These are phyloP conservation scores for Hozukius guyotensis DNA, from an alignment of 2,797 vertebrate genomes.

Conservation along the genomic window DNA sequence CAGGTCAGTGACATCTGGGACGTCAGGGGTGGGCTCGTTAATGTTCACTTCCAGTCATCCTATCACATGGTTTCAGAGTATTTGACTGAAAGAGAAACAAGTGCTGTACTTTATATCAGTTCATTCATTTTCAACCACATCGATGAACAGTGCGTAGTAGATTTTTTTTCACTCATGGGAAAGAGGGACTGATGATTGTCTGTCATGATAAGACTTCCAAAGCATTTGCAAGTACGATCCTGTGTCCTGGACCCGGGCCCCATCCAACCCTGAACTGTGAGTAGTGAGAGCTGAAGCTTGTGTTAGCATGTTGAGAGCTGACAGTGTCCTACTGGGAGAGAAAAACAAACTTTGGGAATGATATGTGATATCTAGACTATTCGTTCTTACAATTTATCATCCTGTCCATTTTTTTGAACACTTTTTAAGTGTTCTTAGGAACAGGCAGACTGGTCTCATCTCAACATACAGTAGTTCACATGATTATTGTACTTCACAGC, in stretches of 20 bases:
- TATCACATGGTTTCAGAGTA: not conserved
- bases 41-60: constrained; percentile 13
- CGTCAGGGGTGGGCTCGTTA: not conserved
- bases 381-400: constrained; percentile 28
- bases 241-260: constrained; percentile 60
- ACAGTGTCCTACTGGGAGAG: constrained; percentile 55
- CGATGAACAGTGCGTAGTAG: not conserved
- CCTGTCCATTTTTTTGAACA: constrained; percentile 4
- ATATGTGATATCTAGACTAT: constrained; percentile 41
- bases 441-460: not conserved
- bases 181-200: constrained; percentile 40
- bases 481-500: not conserved
- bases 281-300: constrained; percentile 61
- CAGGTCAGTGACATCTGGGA: constrained; percentile 85
- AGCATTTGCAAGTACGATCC: constrained; percentile 54
- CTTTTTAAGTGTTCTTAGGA: not conserved
- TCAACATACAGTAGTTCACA: not conserved
- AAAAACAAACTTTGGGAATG: constrained; percentile 45
- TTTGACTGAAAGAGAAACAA: constrained; percentile 10
- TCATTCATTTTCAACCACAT: not conserved
- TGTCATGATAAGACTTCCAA: constrained; percentile 36
- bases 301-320: constrained; percentile 67
- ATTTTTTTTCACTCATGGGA: constrained; percentile 25
- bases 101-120: not conserved
- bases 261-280: constrained; percentile 51